Percentiles rank a stretch among this genome's conserved stretches.
Conservation (phyloP, 2,797 vertebrate genomes). For the Ispidina picta region DNA sequence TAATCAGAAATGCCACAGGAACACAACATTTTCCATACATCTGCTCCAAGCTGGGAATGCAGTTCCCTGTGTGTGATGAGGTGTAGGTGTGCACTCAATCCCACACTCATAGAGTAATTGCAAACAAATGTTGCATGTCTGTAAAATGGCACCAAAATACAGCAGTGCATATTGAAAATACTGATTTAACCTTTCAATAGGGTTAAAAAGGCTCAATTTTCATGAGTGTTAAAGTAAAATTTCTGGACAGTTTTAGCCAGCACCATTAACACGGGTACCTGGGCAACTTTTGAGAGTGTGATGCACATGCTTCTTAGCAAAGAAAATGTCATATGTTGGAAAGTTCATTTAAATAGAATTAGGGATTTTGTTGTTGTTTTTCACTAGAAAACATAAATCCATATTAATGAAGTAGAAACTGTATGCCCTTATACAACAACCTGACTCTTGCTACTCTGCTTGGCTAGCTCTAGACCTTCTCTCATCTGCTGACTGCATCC, state of each 20-base stretch:
- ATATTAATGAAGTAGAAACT: not conserved
- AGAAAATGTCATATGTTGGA: not conserved
- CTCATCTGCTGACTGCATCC: not conserved
- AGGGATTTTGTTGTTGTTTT: not conserved
- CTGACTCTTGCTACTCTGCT: not conserved
- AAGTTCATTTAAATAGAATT: not conserved
- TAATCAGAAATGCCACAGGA: not conserved
- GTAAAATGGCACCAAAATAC: not conserved
- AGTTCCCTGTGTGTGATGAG: not conserved
- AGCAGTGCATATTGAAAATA: not conserved
- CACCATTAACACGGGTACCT: not conserved
- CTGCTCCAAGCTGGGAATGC: not conserved
- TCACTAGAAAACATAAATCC: not conserved
- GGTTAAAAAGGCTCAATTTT: not conserved
- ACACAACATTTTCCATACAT: conserved; percentile 13
- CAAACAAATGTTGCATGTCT: not conserved
- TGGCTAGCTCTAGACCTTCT: not conserved
- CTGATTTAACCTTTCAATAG: not conserved
- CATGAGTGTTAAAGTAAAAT: not conserved
- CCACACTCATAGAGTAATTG: not conserved
- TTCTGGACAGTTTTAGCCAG: not conserved
- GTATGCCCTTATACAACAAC: not conserved
- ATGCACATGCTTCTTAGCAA: not conserved
- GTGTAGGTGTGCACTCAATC: not conserved
- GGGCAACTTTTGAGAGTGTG: not conserved